Evolutionary conservation across 2,888 invertebrate species (phyloP), one percentile per base, ranked within the genome.

Genomic region (Cataglyphis cursor): DNA sequence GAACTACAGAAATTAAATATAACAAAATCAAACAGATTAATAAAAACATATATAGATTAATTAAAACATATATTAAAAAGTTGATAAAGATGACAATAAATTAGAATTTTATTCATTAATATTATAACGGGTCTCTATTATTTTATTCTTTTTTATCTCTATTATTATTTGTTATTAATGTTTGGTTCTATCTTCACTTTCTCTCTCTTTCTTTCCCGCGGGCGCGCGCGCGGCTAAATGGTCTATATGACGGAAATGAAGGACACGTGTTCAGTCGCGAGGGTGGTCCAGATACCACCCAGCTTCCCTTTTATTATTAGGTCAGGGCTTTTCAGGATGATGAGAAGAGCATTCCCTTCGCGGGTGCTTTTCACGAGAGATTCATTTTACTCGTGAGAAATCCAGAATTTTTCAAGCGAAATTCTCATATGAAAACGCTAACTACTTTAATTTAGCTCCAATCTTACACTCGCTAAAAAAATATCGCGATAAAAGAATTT

Each of bases 391-490:
- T 44, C 48, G 18, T 24, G 64, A 70, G 59, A 64, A 80, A 44
- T 18, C 35, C 21, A 44, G 18, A 70, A 80, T 54, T 54, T 65
- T 54, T 65, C 70, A 15, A 57, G 8, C 54, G 18, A 15, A 44
- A 54, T 66, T 65, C 66, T 38, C 65, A 21, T 44, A 12, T 8
- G 44, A 78, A 51, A 70, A 51, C 66, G 66, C 54, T 66, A 76
- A 66, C 28, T 54, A 28, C 38, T 76, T 80, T 59, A 59, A 70
- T 70, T 80, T 80, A 48, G 12, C 35, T 80, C 44, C 59, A 70
- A 80, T 70, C 41, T 70, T 70, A 80, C 70, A 15, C 59, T 66
- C 41, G 59, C 24, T 59, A 35, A 54, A 80, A 78, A 80, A 80
- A 80, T 59, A 70, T 59, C 44, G 31, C 44, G 59, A 18, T 59